Evolutionary conservation across 2,888 invertebrate genomes (phyloP).

Genomic region (Agrochola circellaris): DNA sequence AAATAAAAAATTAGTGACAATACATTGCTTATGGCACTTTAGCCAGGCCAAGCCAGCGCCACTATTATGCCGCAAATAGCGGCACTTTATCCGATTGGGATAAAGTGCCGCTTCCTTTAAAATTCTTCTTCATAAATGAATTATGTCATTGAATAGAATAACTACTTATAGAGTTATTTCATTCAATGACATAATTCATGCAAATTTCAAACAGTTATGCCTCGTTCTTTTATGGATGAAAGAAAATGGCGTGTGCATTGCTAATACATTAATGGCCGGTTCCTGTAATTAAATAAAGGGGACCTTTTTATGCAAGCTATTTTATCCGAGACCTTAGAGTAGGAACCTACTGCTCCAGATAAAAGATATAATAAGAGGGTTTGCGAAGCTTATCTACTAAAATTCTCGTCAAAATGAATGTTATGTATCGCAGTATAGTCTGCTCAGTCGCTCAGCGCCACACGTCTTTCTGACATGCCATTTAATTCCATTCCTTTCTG

Average conservation of each 20-base stretch:
- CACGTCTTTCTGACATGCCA: background rate
- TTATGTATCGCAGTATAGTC: too few species aligned
- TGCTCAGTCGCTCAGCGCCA: background rate
- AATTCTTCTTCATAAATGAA: too few species aligned
- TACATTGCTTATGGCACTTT: too few species aligned
- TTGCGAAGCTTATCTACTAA: background rate
- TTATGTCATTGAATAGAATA: too few species aligned
- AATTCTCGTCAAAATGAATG: too few species aligned
- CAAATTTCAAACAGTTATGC: conserved; percentile 38
- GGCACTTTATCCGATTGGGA: too few species aligned
- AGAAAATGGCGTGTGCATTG: conserved; percentile 27
- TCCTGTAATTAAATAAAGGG: conserved; percentile 23
- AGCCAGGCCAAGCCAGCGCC: too few species aligned
- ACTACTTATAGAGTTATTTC: background rate
- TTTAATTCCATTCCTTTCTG: too few species aligned
- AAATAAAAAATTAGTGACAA: too few species aligned
- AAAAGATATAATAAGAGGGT: too few species aligned
- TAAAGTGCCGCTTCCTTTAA: too few species aligned
- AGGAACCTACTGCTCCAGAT: background rate
- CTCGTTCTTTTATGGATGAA: conserved; percentile 25
- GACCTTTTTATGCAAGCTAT: background rate
- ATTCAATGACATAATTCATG: conserved; percentile 43
- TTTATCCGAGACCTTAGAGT: background rate
- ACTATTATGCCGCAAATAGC: too few species aligned
- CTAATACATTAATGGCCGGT: conserved; percentile 19